Base-by-base conservation (phyloP, 2,888 invertebrate species). In the Spicauda simplicius region DNA sequence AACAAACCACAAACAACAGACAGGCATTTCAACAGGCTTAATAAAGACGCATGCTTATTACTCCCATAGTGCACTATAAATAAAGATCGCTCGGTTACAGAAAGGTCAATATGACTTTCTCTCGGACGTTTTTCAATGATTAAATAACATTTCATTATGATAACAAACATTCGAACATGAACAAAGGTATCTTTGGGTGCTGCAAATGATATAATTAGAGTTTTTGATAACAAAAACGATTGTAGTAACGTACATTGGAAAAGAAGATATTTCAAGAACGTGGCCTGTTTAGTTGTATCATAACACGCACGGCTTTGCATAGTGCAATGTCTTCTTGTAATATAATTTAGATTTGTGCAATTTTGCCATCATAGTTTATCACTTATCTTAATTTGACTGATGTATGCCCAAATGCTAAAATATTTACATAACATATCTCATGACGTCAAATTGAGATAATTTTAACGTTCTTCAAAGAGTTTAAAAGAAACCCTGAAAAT, bases 81-180 rank as follows among this genome's bases (percentile, higher is more conserved):
- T 53, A 64, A 64, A 52, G 20, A 25, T 41, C 52, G 41, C 18
- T 58, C 41, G 52, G 56, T 55, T 52, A 57, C 50, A 55, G 50
- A 52, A 64, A 64, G 64, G 57, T 64, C 56, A 64, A 57, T 57
- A 57, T 19, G 50, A 58, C 64, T 64, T 64, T 58, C 64, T n/a
- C 58, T 19, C 25, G n/a, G 12, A 52, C n/a, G 45, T 30, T 25
- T 60, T 60, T 52, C 60, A 53, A 18, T 1, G 60, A 3, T 58
- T 53, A 53, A 41, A 58, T 58, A 64, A 65, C 58, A 58, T 59
- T 65, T 59, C 25, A 59, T 53, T 58, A 53, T n/a, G 60, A 61
- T 18, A 41, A 57, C 19, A 58, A 37, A 64, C 58, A 53, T 20
- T 53, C 18, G 58, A 53, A 37, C 19, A 18, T 16, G 14, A 58